Base-by-base conservation (phyloP, 1,140 invertebrate genomes). In the Hycleus cichorii region DNA sequence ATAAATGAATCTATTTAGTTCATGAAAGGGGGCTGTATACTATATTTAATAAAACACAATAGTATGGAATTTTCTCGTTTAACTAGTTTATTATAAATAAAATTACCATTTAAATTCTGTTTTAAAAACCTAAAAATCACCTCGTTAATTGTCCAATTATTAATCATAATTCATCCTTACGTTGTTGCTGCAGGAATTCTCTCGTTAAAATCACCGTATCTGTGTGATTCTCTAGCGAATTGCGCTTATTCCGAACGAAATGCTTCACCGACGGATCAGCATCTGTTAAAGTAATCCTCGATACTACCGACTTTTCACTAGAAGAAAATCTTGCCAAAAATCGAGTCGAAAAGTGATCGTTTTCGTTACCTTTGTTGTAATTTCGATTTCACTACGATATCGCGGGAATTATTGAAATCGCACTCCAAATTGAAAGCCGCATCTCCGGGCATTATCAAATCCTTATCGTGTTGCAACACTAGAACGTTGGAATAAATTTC, bases 391-490 rank as follows among this genome's bases (percentile, higher is more conserved):
- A 82, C 78, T 32, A 75, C 77, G 39, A 78, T 52, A 50, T 77
- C 76, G 46, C 75, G 70, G 9, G 76, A 74, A 54, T 77, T 75
- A 7, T 75, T 76, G 62, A 81, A 81, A 71, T 82, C 79, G 62
- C 82, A 84, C 70, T 82, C 78, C 43, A 84, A 64, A 46, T 76
- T 78, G 65, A 84, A 84, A 44, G 82, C 82, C 6, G 81, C 78
- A 68, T 84, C 82, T 1, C 82, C 82, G 2, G 82, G 81, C 49
- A 81, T 82, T 51, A 84, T 78, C 4, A 84, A 64, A 55, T 83
- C 81, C 39, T 82, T 80, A 67, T 84, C 82, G 59, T 83, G 78
- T 63, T 84, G 82, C 11, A 84, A 73, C 8, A 84, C 75, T 27
- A 83, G 69, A 10, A 80, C 75, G 57, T 81, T 83, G 1, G 74